Base-by-base conservation (phyloP, 2,113 vertebrate species). In the Corvus cornix region DNA sequence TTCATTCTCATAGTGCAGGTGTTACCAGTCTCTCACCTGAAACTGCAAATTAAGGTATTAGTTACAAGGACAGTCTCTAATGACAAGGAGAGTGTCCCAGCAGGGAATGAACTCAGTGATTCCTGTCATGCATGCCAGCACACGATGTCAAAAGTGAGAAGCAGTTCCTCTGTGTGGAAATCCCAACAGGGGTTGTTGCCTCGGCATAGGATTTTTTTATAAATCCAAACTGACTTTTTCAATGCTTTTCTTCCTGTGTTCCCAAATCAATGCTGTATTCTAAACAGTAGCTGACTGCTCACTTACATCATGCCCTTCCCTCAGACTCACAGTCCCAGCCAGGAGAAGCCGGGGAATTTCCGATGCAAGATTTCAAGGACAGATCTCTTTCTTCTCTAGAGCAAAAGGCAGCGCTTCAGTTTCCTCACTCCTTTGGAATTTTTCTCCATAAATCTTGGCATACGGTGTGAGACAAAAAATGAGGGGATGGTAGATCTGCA, bases 371-470 rank as follows among this genome's bases (percentile, higher is more conserved):
- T 70, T 90, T 93, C 88, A 86, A 89, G 80, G 74, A 53, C 10
- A 5, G 52, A 59, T 75, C 68, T 91, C 64, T 74, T 92, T 88
- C 84, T 90, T 90, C 87, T 95, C 56, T 72, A 31, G 48, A 77
- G 39, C 67, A 93, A 95, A 95, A 73, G 72, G 60, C 72, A 79
- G 68, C 6, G 1, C 67, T 92, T 92, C 39, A 8, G 22, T 93
- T 96, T 90, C 74, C 79, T 97, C 93, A 77, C 53, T 89, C n/a
- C 66, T 85, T 11, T 96, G 95, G 95, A 97, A 95, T 95, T 96
- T 96, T 94, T 62, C 67, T 74, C 59, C 83, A 60, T 94, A 85
- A 94, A 95, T 95, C 84, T 96, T 90, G 28, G 69, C 12, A 7
- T 72, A 58, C 2, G 0, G 6, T 91, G 55, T 72, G 58, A 96